A percentile compares a stretch with the other conserved stretches of the same genome.
phyloP scores from a whole-genome alignment of 2,113 vertebrate species.

The Rattus rattus region DNA sequence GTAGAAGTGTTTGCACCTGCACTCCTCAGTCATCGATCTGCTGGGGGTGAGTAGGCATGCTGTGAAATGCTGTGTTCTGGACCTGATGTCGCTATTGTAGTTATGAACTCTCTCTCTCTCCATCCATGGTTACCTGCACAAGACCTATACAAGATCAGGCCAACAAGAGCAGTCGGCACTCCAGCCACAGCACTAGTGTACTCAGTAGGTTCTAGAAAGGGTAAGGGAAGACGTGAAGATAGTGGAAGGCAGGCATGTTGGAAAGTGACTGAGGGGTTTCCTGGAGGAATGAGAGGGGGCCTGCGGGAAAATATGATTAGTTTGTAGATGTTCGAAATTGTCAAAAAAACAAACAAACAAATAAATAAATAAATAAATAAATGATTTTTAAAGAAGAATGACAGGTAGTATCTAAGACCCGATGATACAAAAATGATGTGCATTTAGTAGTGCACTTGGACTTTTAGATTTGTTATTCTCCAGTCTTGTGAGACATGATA shows the following conservation, averaged over 20 bases:
- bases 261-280: not conserved
- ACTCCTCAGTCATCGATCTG: not conserved
- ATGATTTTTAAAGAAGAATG: not conserved
- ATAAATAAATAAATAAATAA: not conserved
- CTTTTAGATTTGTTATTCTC: not conserved
- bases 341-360: not conserved
- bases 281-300: not conserved
- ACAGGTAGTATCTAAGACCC: not conserved
- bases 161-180: not conserved
- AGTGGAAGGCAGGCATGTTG: not conserved
- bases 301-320: not conserved
- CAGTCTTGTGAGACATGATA: not conserved
- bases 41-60: rapidly evolving
- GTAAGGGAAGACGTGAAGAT: not conserved
- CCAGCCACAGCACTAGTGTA: not conserved
- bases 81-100: not conserved
- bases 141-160: not conserved
- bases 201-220: not conserved
- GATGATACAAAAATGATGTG: not conserved
- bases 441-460: not conserved
- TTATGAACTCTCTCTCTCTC: not conserved
- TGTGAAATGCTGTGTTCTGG: not conserved
- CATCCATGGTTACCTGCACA: rapidly evolving
- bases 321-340: not conserved
- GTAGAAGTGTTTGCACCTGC: rapidly evolving